Percentiles rank a stretch among this genome's conserved stretches.
phyloP scores from a whole-genome alignment of 2,797 vertebrate species.

The Micrastur ruficollis region DNA sequence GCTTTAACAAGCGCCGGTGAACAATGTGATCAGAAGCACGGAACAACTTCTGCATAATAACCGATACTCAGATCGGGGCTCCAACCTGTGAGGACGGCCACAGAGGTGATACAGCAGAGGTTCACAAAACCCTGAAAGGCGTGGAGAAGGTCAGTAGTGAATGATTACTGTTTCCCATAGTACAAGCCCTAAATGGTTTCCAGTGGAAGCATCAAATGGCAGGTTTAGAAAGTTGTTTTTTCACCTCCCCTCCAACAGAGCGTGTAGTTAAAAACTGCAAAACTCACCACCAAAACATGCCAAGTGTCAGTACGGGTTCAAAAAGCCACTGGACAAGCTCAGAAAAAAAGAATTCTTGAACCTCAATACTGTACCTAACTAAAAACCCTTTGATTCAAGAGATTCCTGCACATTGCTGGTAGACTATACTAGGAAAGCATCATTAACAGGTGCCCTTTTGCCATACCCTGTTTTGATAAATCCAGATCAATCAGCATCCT shows the following conservation, averaged over 20 bases:
- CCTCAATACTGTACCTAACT: neutral
- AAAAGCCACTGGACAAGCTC: neutral
- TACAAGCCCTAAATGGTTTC: neutral
- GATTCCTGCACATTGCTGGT: neutral
- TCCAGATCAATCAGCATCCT: neutral
- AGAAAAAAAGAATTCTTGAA: neutral
- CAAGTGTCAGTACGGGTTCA: neutral
- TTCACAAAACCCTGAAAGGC: neutral
- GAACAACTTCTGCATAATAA: neutral
- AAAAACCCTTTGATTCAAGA: neutral
- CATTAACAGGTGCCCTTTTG: neutral
- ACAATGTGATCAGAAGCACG: neutral
- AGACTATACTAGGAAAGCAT: neutral
- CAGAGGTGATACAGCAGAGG: neutral
- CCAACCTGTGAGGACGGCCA: neutral
- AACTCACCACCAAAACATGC: neutral
- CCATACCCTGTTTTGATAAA: neutral
- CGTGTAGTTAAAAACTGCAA: neutral
- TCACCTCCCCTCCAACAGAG: neutral
- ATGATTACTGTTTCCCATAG: neutral
- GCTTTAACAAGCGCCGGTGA: neutral
- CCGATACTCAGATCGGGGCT: neutral
- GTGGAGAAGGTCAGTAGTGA: neutral
- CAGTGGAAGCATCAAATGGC: neutral
- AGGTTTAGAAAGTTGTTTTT: neutral